Evolutionary conservation across 2,888 invertebrate species (phyloP).

Genomic region (Folsomia candida): DNA sequence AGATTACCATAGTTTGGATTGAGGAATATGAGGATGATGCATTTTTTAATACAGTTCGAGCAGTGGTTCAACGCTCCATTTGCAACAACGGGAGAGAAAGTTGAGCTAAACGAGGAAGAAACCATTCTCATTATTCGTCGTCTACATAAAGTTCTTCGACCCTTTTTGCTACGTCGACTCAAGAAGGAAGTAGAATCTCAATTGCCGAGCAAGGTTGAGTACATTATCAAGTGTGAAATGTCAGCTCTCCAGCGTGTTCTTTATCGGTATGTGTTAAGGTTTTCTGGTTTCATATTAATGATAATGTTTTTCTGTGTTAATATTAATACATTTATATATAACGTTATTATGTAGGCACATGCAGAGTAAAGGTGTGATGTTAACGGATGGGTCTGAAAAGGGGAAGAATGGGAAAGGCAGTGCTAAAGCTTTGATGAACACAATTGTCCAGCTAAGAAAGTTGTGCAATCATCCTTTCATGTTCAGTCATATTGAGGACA

Average conservation of each 20-base stretch:
- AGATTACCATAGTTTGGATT: neutral
- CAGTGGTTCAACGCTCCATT: conserved; percentile 92
- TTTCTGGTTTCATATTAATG: no score
- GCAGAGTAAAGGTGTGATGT: conserved; percentile 91
- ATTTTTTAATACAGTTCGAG: neutral
- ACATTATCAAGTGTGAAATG: conserved; percentile 99
- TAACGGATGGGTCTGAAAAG: conserved; percentile 94
- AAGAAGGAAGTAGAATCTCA: conserved; percentile 99
- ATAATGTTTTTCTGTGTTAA: no score
- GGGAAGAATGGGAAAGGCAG: conserved; percentile 92
- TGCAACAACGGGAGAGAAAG: conserved; percentile 96
- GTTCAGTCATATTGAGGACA: conserved; percentile 98
- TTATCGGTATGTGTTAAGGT: conserved; percentile 64
- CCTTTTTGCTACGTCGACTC: conserved; percentile 90
- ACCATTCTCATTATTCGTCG: conserved; percentile 98
- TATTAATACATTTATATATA: no score
- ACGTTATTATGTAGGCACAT: no score
- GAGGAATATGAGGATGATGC: neutral
- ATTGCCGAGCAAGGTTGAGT: conserved; percentile 96
- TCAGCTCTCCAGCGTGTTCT: conserved; percentile 90
- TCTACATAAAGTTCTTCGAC: conserved; percentile 95
- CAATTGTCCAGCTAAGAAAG: conserved; percentile 95
- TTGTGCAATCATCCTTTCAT: conserved; percentile 99
- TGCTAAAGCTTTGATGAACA: conserved; percentile 96
- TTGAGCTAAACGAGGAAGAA: conserved; percentile 98